Evolutionary conservation across 2,888 invertebrate species (phyloP).

Genomic region (Iphiclides podalirius): DNA sequence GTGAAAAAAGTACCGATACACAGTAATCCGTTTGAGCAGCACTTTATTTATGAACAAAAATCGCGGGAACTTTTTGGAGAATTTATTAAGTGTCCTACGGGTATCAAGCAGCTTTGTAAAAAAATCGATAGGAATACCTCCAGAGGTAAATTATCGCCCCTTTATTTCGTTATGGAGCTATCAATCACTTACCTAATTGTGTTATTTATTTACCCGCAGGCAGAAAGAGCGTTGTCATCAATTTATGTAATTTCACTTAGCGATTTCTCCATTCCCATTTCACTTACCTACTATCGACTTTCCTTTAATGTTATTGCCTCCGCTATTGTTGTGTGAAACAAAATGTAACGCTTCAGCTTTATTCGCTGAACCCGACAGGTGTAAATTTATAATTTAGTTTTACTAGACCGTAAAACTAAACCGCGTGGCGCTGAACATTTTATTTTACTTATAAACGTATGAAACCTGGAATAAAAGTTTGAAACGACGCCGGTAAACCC

Average conservation of each 20-base stretch:
- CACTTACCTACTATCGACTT: conserved; percentile 12
- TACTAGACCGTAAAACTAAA: conserved; percentile 25
- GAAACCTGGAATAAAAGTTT: conserved; percentile 23
- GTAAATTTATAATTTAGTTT: conserved; percentile 36
- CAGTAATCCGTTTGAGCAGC: conserved; percentile 15
- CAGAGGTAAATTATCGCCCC: conserved; percentile 31
- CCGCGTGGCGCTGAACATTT: conserved; percentile 20
- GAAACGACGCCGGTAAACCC: conserved; percentile 21
- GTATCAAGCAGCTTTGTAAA: conserved; percentile 13
- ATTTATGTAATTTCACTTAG: conserved; percentile 64
- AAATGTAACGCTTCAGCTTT: conserved; percentile 19
- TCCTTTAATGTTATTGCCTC: conserved; percentile 22
- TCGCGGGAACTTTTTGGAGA: conserved; percentile 16
- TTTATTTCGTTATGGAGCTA: conserved; percentile 40
- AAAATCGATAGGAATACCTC: conserved; percentile 18
- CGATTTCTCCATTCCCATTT: conserved; percentile 22
- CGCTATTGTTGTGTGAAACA: conserved; percentile 33
- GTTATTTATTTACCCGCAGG: conserved; percentile 66
- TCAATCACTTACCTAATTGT: conserved; percentile 70
- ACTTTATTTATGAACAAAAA: conserved; percentile 23
- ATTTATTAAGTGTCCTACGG: conserved; percentile 23
- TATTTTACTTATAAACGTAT: conserved; percentile 26
- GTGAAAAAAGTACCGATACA: conserved; percentile 17
- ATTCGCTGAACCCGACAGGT: conserved; percentile 30
- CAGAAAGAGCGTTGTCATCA: conserved; percentile 64